Evolutionary conservation across 2,113 vertebrate genomes (phyloP), one percentile per base, ranked within the genome.

Genomic region (Tauraco erythrolophus): DNA sequence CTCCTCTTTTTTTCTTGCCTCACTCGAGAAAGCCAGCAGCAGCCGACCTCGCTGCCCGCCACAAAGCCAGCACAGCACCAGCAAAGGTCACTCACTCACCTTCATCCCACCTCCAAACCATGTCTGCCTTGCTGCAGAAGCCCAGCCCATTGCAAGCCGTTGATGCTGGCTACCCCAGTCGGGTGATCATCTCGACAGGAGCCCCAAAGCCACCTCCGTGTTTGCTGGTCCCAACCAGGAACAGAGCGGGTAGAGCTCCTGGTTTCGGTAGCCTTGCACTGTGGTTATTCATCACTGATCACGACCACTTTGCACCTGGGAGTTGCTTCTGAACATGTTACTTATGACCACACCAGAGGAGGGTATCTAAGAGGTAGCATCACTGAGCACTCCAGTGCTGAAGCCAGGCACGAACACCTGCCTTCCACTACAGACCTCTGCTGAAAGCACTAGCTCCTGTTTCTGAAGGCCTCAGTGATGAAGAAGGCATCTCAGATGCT

Each of bases 61-160:
- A 89, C 33, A 56, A 86, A 75, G 64, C 56, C 54, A 71, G 35
- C 51, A 62, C 8, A 84, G 43, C 17, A 92, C 19, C 3, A 0
- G 39, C 24, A 88, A 71, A 93, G 60, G 14, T 56, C 37, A 7
- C 53, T 30, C n/a, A 6, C 39, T 84, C 28, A 15, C 0, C 33
- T 62, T 66, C 41, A 62, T 66, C 31, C 51, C 22, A 23, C 13
- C 18, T 60, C 83, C 77, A 82, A 53, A 78, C 27, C 62, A 39
- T 17, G 79, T 64, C 30, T 69, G 13, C 81, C n/a, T 80, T 2
- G 0, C 39, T 17, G 39, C 19, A 31, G 39, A 91, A 87, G 69
- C 65, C 23, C 69, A 76, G 23, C n/a, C 4, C 3, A 88, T 35
- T 0, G 0, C 24, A 50, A 84, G 31, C 2, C 2, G 3, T 6